Evolutionary conservation across 2,888 invertebrate species (phyloP).

Genomic region (Junonia oenone): DNA sequence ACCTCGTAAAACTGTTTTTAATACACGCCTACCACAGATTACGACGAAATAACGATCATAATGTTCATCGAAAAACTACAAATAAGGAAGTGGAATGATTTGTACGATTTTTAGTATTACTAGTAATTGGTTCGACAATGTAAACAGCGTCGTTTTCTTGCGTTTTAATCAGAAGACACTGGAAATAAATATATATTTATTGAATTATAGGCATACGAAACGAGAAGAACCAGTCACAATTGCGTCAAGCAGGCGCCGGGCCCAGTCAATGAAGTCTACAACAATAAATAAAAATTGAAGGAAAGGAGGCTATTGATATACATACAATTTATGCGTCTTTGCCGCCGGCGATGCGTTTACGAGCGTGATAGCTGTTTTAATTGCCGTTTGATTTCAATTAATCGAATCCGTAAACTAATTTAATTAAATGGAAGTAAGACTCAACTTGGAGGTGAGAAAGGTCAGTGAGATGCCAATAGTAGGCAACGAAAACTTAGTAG

Average conservation of each 20-base stretch:
- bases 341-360: conserved; percentile 11
- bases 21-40: conserved; percentile 51
- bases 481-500: conserved; percentile 14
- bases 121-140: conserved; percentile 72
- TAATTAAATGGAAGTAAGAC: conserved; percentile 17
- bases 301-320: conserved; percentile 56
- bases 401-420: conserved; percentile 15
- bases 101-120: conserved; percentile 63
- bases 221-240: conserved; percentile 75
- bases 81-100: conserved; percentile 65
- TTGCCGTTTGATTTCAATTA: conserved; percentile 13
- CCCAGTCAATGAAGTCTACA: conserved; percentile 67
- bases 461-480: conserved; percentile 22
- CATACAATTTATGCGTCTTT: conserved; percentile 39
- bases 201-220: conserved; percentile 66
- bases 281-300: conserved; percentile 66
- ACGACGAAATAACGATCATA: conserved; percentile 51
- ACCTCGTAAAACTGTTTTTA: conserved; percentile 66
- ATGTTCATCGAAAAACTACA: conserved; percentile 46
- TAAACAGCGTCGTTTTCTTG: conserved; percentile 62
- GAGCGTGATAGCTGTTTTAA: conserved; percentile 20
- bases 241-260: conserved; percentile 70
- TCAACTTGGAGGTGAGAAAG: conserved; percentile 14
- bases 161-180: conserved; percentile 69
- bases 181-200: conserved; percentile 58